Conservation (phyloP, 2,113 vertebrate species). For the Aviceda subcristata region DNA sequence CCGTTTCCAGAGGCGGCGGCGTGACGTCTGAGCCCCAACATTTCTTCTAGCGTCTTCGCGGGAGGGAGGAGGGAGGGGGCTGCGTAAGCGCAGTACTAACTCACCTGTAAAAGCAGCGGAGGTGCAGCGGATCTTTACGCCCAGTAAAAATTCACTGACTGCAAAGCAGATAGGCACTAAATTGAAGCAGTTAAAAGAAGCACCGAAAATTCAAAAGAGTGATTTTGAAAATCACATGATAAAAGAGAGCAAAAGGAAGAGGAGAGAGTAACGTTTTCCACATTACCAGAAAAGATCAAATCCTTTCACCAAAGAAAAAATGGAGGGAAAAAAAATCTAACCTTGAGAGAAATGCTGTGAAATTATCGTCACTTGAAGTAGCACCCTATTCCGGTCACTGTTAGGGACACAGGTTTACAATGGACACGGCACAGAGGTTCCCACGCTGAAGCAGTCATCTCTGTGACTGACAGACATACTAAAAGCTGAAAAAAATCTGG, state of each 20-base stretch:
- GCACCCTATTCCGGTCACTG: background rate
- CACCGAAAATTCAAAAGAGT: background rate
- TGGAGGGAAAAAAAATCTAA: accelerated
- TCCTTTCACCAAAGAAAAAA: background rate
- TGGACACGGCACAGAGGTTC: background rate
- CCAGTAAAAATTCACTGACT: background rate
- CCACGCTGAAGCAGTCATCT: background rate
- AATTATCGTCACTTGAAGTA: background rate
- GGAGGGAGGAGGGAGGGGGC: background rate
- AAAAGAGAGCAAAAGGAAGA: background rate
- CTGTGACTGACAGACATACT: background rate
- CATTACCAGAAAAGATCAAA: background rate
- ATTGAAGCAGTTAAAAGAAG: background rate
- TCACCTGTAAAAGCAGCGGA: background rate
- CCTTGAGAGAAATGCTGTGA: background rate
- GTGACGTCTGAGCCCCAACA: accelerated
- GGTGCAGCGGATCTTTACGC: background rate
- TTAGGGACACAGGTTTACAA: too few species aligned
- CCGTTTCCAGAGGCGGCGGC: accelerated
- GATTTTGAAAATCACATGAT: background rate
- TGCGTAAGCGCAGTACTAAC: background rate
- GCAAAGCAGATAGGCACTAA: background rate
- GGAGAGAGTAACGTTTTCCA: background rate
- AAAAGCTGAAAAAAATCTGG: background rate
- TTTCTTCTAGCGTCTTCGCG: background rate